Evolutionary conservation across 2,888 invertebrate genomes (phyloP), one percentile per base, ranked within the genome.

Genomic region (Heteromyza rotundicornis): DNA sequence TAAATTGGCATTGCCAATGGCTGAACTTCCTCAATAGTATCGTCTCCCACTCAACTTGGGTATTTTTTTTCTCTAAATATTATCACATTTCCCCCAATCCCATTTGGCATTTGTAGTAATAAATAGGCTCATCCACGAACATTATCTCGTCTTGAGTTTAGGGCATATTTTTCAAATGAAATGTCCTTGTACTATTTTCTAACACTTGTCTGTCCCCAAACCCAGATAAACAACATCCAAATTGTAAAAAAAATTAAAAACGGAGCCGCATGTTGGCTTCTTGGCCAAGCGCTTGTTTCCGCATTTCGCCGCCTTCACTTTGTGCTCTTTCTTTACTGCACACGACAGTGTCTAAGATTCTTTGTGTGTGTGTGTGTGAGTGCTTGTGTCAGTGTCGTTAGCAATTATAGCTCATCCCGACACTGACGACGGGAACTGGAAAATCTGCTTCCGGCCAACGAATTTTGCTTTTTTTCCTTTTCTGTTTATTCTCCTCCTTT

Each of bases 361-460:
- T 2, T 17, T 57, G 32, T 24, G 49, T 24, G 57, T 2, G 32
- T 49, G 23, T 40, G 36, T 1, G 24, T 57, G 44, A 19, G 49
- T 19, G 59, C 1, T 19, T 35, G 23, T 40, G 40, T 7, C 2
- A 10, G n/a, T 40, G 40, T 40, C 40, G 12, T 40, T n/a, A 10
- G 40, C 40, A 40, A 40, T 40, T 40, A 40, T n/a, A 40, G 40
- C 40, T 40, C 40, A 40, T 40, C 40, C 14, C 16, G 40, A 47
- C 47, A 36, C 36, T 51, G 52, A 24, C 23, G 40, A 66, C 67
- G n/a, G n/a, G n/a, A 66, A 70, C 68, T 69, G 58, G 63, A 71
- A 69, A 70, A 71, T 71, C 63, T 62, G 70, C 69, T 71, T 70
- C 70, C 70, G 70, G 68, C 64, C 49, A 65, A 52, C 17, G 22